These are phyloP conservation scores for Sebastes alutus DNA, from an alignment of 2,797 vertebrate species.

Conservation along the genomic window DNA sequence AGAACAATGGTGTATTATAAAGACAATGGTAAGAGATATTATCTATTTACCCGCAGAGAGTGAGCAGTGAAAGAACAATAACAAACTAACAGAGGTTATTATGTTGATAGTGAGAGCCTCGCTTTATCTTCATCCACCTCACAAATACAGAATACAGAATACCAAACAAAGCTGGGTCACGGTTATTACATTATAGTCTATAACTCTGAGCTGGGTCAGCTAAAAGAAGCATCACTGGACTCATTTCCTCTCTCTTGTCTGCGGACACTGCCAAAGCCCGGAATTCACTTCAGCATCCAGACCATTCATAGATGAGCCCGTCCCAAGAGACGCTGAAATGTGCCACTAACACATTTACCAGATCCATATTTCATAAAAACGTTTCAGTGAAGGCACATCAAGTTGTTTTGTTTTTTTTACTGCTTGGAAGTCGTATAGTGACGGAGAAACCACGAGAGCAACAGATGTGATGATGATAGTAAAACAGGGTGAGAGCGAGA, in stretches of 20 bases:
- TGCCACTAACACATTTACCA: conserved; percentile 74
- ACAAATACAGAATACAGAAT: conserved; percentile 9
- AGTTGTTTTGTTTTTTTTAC: background rate
- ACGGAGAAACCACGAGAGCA: background rate
- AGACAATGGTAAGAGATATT: background rate
- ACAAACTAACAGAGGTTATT: background rate
- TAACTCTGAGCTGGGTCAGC: conserved; percentile 73
- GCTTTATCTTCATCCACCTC: conserved; percentile 1
- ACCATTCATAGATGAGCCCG: conserved; percentile 64
- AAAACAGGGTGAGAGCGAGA: background rate
- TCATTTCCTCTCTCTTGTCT: conserved; percentile 68
- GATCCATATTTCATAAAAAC: conserved; percentile 59
- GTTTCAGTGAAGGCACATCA: background rate
- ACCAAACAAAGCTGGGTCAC: conserved; percentile 62
- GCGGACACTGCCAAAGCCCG: conserved; percentile 67
- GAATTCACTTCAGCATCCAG: conserved; percentile 68
- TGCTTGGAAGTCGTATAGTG: background rate
- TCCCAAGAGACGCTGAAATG: conserved; percentile 65
- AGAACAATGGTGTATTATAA: background rate
- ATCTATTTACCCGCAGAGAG: background rate
- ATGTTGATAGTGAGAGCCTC: background rate
- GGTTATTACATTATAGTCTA: conserved; percentile 57
- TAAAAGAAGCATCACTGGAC: conserved; percentile 78
- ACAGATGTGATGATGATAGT: background rate
- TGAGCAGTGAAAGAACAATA: background rate